Evolutionary conservation across 2,888 invertebrate species (phyloP).

Genomic region (Steinernema hermaphroditum): DNA sequence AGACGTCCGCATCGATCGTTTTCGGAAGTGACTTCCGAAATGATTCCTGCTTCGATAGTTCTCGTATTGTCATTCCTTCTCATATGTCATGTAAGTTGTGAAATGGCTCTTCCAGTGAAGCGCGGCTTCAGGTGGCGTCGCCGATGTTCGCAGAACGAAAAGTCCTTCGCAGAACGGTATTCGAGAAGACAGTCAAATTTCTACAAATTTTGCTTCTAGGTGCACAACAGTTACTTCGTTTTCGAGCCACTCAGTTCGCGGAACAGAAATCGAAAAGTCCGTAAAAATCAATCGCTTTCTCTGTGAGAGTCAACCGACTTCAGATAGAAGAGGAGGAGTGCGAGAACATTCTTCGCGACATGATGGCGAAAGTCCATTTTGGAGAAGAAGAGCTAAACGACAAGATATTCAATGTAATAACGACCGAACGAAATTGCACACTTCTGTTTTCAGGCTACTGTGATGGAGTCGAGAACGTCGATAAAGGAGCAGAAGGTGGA

Average conservation of each 20-base stretch:
- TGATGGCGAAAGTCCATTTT: not conserved
- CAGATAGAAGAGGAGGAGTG: not conserved
- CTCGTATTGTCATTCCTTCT: too few species aligned
- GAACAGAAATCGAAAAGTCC: not conserved
- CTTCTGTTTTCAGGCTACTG: not conserved
- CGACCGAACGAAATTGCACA: not conserved
- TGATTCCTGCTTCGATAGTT: too few species aligned
- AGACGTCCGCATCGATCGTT: too few species aligned
- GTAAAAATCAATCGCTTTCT: not conserved
- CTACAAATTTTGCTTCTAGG: too few species aligned
- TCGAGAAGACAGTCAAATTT: too few species aligned
- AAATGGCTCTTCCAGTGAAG: too few species aligned
- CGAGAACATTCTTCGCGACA: not conserved
- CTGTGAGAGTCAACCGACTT: too few species aligned
- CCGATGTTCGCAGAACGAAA: too few species aligned
- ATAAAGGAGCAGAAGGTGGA: not conserved
- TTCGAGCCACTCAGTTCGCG: not conserved
- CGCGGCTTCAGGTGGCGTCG: too few species aligned
- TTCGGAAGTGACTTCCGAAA: too few species aligned
- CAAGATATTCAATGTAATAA: not conserved
- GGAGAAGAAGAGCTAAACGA: not conserved
- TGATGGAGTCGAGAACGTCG: not conserved
- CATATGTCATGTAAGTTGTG: too few species aligned
- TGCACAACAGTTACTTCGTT: not conserved
- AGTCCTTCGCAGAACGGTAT: too few species aligned